Evolutionary conservation across 2,113 vertebrate genomes (phyloP).

Genomic region (Sorex araneus): DNA sequence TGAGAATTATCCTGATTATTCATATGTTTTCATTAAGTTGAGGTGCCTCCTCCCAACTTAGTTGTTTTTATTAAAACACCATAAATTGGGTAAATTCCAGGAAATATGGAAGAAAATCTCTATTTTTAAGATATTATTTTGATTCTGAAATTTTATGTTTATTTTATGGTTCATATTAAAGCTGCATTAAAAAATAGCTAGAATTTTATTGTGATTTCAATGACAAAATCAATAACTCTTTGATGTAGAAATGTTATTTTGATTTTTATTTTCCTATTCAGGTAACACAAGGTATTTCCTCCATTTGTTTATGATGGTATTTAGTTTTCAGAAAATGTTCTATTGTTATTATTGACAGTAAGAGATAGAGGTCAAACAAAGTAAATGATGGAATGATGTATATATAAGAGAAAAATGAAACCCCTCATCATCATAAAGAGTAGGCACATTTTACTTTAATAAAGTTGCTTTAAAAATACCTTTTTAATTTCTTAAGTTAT

Average conservation of each 20-base stretch:
- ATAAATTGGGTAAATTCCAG: constrained; percentile 34
- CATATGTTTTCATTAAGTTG: not conserved
- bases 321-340: constrained; percentile 36
- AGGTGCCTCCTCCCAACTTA: not conserved
- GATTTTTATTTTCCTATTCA: constrained; percentile 59
- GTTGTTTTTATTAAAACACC: constrained; percentile 48
- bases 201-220: not conserved
- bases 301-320: not conserved
- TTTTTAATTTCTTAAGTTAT: not conserved
- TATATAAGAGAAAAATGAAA: not conserved
- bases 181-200: constrained; percentile 29
- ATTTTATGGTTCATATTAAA: constrained; percentile 31
- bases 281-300: not conserved
- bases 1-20: not conserved
- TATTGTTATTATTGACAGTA: constrained; percentile 11
- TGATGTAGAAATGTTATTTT: constrained; percentile 35
- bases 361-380: not conserved
- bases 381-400: no score
- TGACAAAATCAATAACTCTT: constrained; percentile 10
- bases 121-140: not conserved
- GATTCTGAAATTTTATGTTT: constrained; percentile 27
- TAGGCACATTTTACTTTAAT: no score
- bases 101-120: not conserved
- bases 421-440: not conserved
- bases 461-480: no score